A percentile compares a stretch with the other conserved stretches of the same genome.
phyloP scores from a whole-genome alignment of 2,113 vertebrate genomes.

The Xenopus tropicalis region UCB_Xtro_10.0 CM004447.2:149896001-149896500 shows the following conservation, averaged over 20 bases:
- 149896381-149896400: background rate
- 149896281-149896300: conserved; percentile 1
- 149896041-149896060: no score
- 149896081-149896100: no score
- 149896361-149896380: background rate
- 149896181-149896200: no score
- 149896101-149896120: no score
- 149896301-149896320: background rate
- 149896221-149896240: background rate
- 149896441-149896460: background rate
- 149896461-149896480: background rate
- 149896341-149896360: background rate
- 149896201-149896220: no score
- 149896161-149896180: no score
- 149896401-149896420: background rate
- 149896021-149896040: no score
- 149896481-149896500: background rate
- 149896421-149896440: background rate
- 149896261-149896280: background rate
- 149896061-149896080: no score
- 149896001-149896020: no score
- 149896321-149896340: background rate
- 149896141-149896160: no score
- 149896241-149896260: background rate
- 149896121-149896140: no score